Percentiles rank a stretch among this genome's conserved stretches.
Evolutionary conservation across 2,888 invertebrate genomes (phyloP).

Genomic region (Orchestes rusci): DNA sequence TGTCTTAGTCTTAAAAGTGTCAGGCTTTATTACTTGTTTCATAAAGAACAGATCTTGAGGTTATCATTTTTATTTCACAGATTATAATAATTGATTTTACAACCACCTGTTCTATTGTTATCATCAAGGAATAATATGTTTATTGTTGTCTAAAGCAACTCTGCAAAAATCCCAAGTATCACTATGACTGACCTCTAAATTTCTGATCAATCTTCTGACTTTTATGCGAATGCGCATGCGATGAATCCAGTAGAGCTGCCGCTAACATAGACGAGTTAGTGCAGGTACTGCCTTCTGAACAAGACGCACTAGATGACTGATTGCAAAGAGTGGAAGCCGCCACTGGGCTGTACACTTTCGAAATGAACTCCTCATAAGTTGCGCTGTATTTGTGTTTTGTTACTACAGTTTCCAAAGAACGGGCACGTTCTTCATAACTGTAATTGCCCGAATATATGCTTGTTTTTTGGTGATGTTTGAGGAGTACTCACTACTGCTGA

Average conservation of each 20-base stretch:
- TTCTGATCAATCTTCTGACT: constrained; percentile 36
- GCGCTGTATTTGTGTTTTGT: constrained; percentile 77
- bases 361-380: constrained; percentile 85
- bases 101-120: too few species aligned
- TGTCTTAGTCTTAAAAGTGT: background rate
- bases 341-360: constrained; percentile 60
- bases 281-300: constrained; percentile 36
- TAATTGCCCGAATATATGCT: too few species aligned
- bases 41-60: too few species aligned
- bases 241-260: constrained; percentile 53
- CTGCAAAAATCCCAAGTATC: too few species aligned
- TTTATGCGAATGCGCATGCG: constrained; percentile 42
- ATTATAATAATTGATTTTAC: too few species aligned
- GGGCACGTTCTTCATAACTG: constrained; percentile 87
- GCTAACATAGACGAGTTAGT: constrained; percentile 44
- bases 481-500: constrained; percentile 79
- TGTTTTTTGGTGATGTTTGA: background rate
- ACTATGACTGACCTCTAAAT: constrained; percentile 35
- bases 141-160: too few species aligned
- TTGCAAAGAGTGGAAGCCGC: constrained; percentile 47
- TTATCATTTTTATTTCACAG: too few species aligned
- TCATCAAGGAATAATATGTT: too few species aligned
- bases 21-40: too few species aligned
- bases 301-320: constrained; percentile 30
- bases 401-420: constrained; percentile 78